phyloP scores from a whole-genome alignment of 1,140 invertebrate genomes.

The Macrobrachium rosenbergii region DNA sequence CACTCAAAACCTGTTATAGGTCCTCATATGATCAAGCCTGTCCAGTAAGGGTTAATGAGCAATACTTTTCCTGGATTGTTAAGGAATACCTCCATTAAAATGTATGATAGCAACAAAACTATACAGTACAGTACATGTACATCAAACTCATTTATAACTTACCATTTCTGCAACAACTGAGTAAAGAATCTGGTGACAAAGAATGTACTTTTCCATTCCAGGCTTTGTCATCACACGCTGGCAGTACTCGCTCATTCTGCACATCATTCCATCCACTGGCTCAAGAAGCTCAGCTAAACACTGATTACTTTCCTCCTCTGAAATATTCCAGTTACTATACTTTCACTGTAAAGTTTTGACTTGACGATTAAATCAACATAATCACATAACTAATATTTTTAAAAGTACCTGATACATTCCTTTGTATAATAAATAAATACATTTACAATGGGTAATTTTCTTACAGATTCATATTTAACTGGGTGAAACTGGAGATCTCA shows the following conservation, averaged over 20 bases:
- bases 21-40: no score
- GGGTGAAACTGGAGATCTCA: neutral
- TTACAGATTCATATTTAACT: neutral
- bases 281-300: slow-evolving; percentile 51
- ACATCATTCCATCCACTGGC: slow-evolving; percentile 39
- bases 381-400: no score
- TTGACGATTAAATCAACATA: no score
- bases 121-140: no score
- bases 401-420: no score
- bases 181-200: slow-evolving; percentile 48
- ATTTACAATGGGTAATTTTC: no score
- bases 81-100: no score
- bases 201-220: slow-evolving; percentile 21
- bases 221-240: slow-evolving; percentile 44
- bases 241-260: slow-evolving; percentile 41
- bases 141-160: neutral
- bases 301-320: slow-evolving; percentile 43
- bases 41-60: no score
- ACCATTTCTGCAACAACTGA: slow-evolving; percentile 56
- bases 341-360: neutral
- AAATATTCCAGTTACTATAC: neutral
- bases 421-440: no score
- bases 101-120: no score
- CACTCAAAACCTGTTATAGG: no score
- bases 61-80: no score